Evolutionary conservation across 2,888 invertebrate species (phyloP).

Genomic region (Ditula angustiorana): DNA sequence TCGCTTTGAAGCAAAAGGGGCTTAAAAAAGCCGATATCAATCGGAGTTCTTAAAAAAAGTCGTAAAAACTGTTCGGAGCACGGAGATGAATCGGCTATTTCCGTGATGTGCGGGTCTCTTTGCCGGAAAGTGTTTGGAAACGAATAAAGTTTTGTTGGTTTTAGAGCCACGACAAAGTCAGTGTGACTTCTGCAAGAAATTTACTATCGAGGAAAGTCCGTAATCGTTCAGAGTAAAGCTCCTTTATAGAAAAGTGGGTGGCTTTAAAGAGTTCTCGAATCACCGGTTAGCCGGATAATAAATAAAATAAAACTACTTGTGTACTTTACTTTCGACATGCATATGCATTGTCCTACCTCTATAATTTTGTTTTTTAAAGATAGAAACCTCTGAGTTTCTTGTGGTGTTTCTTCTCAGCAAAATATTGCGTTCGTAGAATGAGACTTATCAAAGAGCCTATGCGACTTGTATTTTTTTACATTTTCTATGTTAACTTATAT

Average conservation of each 20-base stretch:
- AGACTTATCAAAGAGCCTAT: too few relatives aligned
- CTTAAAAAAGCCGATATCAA: slow-evolving; percentile 24
- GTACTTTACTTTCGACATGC: too few relatives aligned
- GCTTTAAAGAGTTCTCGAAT: too few relatives aligned
- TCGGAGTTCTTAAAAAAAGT: slow-evolving; percentile 25
- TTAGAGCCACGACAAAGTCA: slow-evolving; percentile 10
- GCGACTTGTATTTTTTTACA: too few relatives aligned
- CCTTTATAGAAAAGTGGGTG: background rate
- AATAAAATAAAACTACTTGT: too few relatives aligned
- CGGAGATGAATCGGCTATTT: slow-evolving; percentile 28
- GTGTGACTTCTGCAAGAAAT: slow-evolving; percentile 1
- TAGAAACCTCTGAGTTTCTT: too few relatives aligned
- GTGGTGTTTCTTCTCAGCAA: too few relatives aligned
- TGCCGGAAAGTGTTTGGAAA: slow-evolving; percentile 24
- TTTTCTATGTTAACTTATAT: too few relatives aligned
- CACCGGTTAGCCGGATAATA: too few relatives aligned
- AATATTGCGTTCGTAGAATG: too few relatives aligned
- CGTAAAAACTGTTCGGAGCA: slow-evolving; percentile 26
- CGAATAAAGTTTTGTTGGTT: slow-evolving; percentile 28
- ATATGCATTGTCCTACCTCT: too few relatives aligned
- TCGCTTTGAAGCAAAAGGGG: slow-evolving; percentile 21
- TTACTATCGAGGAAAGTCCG: background rate
- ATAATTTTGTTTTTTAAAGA: too few relatives aligned
- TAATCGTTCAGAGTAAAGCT: background rate
- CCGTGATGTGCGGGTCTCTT: slow-evolving; percentile 24